A percentile compares a stretch with the other conserved stretches of the same genome.
Conservation (phyloP, 2,797 vertebrate species). For the Semaprochilodus insignis region DNA sequence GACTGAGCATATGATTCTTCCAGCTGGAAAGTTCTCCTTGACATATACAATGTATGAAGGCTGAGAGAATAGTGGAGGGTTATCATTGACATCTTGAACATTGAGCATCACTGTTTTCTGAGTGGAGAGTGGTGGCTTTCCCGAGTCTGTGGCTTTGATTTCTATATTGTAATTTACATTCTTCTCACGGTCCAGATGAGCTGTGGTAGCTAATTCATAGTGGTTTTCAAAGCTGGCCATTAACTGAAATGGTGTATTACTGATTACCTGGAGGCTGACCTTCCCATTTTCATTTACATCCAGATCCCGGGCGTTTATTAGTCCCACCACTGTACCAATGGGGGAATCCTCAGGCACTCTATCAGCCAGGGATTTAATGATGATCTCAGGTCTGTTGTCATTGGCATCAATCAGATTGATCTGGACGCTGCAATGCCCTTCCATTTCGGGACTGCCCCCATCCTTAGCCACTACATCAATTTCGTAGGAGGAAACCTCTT, state of each 20-base stretch:
- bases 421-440: not conserved
- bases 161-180: not conserved
- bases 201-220: not conserved
- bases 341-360: conserved; percentile 78
- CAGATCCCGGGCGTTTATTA: not conserved
- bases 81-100: conserved; percentile 13
- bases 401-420: not conserved
- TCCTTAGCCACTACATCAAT: conserved; percentile 2
- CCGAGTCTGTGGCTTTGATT: not conserved
- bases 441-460: conserved; percentile 4
- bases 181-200: not conserved
- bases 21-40: not conserved
- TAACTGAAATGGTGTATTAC: not conserved
- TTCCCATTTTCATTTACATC: conserved; percentile 7
- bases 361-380: conserved; percentile 74
- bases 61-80: not conserved
- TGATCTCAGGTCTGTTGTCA: conserved; percentile 38
- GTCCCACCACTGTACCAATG: not conserved
- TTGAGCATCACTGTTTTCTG: not conserved
- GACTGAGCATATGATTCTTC: conserved; percentile 28
- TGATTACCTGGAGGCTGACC: not conserved
- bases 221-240: not conserved
- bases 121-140: not conserved
- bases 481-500: conserved; percentile 2
- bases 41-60: not conserved